Percentiles rank a stretch among this genome's conserved stretches.
These are phyloP conservation scores for Sycobia sp. DNA, from an alignment of 1,140 invertebrate genomes.

Conservation along the genomic window DNA sequence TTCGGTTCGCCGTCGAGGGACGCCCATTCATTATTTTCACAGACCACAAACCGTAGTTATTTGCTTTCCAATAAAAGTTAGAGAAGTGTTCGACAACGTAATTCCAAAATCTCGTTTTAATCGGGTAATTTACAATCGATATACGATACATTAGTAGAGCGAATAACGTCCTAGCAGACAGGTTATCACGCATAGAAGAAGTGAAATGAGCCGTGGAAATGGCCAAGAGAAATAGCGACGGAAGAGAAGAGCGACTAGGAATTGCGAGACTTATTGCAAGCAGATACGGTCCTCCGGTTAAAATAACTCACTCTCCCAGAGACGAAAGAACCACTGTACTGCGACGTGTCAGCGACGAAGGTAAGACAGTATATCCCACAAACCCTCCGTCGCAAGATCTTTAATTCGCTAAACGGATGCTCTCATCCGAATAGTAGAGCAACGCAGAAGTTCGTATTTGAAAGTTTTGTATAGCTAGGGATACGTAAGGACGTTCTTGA, in stretches of 20 bases:
- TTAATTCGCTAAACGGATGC: not conserved
- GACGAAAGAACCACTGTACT: not conserved
- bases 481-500: conserved; percentile 12
- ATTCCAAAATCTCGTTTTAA: conserved; percentile 50
- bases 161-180: too few relatives aligned
- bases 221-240: not conserved
- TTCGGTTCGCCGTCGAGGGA: conserved; percentile 30
- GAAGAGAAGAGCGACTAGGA: conserved; percentile 1
- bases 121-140: conserved; percentile 39
- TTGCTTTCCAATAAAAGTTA: too few relatives aligned
- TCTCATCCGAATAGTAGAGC: not conserved
- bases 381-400: not conserved
- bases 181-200: conserved; percentile 40
- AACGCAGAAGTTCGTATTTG: too few relatives aligned
- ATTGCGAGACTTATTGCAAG: not conserved
- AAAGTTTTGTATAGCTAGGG: conserved; percentile 31
- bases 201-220: not conserved
- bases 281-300: not conserved
- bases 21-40: too few relatives aligned
- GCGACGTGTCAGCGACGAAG: not conserved
- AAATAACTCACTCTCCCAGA: not conserved
- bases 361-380: not conserved
- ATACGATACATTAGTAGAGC: conserved; percentile 45
- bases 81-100: too few relatives aligned
- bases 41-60: too few relatives aligned